Conservation (phyloP, 1,140 invertebrate genomes). For the Drosophila melanogaster region DNA sequence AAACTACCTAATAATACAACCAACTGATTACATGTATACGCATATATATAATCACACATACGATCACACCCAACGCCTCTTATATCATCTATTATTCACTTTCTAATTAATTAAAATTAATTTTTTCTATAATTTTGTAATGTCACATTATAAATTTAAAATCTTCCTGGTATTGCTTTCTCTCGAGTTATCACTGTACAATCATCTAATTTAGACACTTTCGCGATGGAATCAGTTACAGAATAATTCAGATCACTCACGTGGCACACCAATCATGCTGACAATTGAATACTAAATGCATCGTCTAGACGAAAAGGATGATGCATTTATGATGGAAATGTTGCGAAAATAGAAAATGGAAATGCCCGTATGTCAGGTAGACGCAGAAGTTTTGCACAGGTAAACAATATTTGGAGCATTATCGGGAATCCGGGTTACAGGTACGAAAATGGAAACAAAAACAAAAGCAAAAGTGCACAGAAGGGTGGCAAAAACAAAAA, state of each 20-base stretch:
- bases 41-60: too few species aligned
- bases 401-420: conserved; percentile 30
- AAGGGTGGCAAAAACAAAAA: conserved; percentile 49
- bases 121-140: too few species aligned
- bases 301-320: conserved; percentile 26
- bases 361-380: conserved; percentile 18
- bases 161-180: too few species aligned
- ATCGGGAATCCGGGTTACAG: conserved; percentile 48
- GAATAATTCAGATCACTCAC: conserved; percentile 55
- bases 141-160: not conserved
- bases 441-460: conserved; percentile 32
- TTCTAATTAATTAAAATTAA: too few species aligned
- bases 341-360: conserved; percentile 18
- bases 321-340: conserved; percentile 21
- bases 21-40: too few species aligned
- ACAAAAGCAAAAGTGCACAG: conserved; percentile 41
- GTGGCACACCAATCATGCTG: conserved; percentile 72
- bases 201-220: conserved; percentile 44
- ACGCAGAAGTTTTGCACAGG: conserved; percentile 10
- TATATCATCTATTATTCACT: too few species aligned
- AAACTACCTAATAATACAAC: not conserved
- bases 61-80: too few species aligned
- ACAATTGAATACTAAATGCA: conserved; percentile 42
- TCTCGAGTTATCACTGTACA: conserved; percentile 7
- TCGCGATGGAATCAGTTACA: conserved; percentile 41